Percentiles rank a stretch among this genome's conserved stretches.
phyloP scores from a whole-genome alignment of 1,140 invertebrate genomes.

The Drosophila tani region DNA sequence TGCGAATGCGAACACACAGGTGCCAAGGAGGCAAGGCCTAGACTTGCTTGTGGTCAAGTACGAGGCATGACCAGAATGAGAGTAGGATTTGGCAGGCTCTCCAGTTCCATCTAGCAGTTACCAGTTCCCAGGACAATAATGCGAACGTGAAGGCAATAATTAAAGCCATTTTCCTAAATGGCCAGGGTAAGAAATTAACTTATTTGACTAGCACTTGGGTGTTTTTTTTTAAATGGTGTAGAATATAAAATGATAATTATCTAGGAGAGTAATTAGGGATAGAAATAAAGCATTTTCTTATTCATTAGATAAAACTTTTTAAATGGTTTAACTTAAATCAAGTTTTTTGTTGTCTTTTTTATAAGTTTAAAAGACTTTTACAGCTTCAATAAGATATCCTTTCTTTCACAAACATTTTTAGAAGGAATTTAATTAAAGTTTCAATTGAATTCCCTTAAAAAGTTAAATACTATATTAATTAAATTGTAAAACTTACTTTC shows the following conservation, averaged over 20 bases:
- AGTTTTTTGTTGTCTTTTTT: neutral
- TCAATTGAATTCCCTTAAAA: neutral
- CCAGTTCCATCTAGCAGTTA: neutral
- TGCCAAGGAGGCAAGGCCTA: constrained; percentile 4
- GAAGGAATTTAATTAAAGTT: neutral
- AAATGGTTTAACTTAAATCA: neutral
- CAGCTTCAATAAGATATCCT: too few species aligned
- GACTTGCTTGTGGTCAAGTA: constrained; percentile 32
- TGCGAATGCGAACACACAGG: constrained; percentile 20
- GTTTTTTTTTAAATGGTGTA: neutral
- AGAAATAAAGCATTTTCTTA: neutral
- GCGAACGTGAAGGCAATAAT: neutral
- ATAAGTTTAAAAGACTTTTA: too few species aligned
- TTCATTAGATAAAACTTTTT: neutral
- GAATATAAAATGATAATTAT: constrained; percentile 17
- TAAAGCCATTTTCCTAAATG: constrained; percentile 7
- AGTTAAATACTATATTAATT: neutral
- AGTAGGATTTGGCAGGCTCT: constrained; percentile 1
- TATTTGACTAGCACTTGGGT: neutral
- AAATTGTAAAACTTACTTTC: too few species aligned
- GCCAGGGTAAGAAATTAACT: neutral
- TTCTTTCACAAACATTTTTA: neutral
- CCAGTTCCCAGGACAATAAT: constrained; percentile 2
- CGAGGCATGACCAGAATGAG: constrained; percentile 12
- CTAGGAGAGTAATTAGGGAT: neutral